A percentile compares a stretch with the other conserved stretches of the same genome.
Conservation (phyloP, 2,113 vertebrate species). For the Zosterops hypoxanthus region DNA sequence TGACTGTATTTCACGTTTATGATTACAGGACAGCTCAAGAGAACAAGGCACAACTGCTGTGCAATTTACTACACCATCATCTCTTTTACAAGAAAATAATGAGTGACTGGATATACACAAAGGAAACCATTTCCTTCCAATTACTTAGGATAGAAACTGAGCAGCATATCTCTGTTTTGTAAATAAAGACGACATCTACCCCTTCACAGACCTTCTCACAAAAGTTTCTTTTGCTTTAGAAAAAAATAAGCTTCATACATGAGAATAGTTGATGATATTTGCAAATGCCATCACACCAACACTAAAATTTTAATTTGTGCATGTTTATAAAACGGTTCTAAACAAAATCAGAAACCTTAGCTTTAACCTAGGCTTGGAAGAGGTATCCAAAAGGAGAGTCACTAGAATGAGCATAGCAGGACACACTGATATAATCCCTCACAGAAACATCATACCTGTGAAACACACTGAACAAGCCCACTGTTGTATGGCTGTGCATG, state of each 20-base stretch:
- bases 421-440: background rate
- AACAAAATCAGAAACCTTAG: background rate
- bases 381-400: background rate
- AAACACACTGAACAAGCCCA: background rate
- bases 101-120: background rate
- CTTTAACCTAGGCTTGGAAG: background rate
- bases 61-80: background rate
- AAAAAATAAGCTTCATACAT: background rate
- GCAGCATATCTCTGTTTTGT: background rate
- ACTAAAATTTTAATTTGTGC: background rate
- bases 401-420: background rate
- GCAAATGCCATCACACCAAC: background rate
- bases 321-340: background rate
- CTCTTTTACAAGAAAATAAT: background rate
- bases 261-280: background rate
- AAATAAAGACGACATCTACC: background rate
- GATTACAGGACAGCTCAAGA: background rate
- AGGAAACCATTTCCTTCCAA: background rate
- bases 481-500: background rate
- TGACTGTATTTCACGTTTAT: background rate
- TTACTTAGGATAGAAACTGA: conserved; percentile 10
- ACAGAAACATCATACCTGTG: background rate
- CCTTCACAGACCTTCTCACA: background rate
- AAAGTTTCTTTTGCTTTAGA: background rate
- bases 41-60: background rate